Percentiles rank a stretch among this genome's conserved stretches.
phyloP scores from a whole-genome alignment of 2,113 vertebrate genomes.

The Conger conger region DNA sequence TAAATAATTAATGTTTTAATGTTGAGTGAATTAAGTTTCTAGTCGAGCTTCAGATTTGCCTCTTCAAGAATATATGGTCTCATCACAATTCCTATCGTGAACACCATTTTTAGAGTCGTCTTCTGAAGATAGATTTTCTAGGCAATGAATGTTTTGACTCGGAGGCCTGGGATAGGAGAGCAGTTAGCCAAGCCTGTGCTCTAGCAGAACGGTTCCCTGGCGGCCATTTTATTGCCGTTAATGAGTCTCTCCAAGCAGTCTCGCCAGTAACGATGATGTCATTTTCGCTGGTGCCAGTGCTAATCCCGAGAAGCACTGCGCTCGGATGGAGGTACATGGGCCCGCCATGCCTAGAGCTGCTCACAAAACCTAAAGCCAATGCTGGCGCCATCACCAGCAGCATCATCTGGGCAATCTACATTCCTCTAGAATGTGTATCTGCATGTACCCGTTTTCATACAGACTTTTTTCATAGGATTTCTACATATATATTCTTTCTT shows the following conservation, averaged over 20 bases:
- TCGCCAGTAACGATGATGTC: constrained; percentile 16
- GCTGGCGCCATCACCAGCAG: neutral
- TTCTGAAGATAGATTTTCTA: neutral
- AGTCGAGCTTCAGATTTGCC: neutral
- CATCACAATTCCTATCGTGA: too few relatives aligned
- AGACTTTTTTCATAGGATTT: too few relatives aligned
- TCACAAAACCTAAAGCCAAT: neutral
- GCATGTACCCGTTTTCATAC: too few relatives aligned
- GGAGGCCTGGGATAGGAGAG: neutral
- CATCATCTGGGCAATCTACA: neutral
- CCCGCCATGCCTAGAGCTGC: neutral
- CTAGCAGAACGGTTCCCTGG: constrained; percentile 10
- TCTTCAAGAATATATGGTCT: neutral
- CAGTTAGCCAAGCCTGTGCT: constrained; percentile 24
- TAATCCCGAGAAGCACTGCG: neutral
- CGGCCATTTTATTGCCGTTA: constrained; percentile 9
- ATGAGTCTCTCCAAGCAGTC: constrained; percentile 28
- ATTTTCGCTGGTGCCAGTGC: constrained; percentile 21
- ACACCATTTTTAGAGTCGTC: neutral
- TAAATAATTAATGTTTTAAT: too few relatives aligned
- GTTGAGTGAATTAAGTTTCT: neutral
- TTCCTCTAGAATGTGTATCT: too few relatives aligned
- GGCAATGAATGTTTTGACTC: neutral
- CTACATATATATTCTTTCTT: too few relatives aligned
- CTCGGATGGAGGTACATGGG: neutral